Base-by-base conservation (phyloP, 2,888 invertebrate genomes). In the Himalopsyche japonica region DNA sequence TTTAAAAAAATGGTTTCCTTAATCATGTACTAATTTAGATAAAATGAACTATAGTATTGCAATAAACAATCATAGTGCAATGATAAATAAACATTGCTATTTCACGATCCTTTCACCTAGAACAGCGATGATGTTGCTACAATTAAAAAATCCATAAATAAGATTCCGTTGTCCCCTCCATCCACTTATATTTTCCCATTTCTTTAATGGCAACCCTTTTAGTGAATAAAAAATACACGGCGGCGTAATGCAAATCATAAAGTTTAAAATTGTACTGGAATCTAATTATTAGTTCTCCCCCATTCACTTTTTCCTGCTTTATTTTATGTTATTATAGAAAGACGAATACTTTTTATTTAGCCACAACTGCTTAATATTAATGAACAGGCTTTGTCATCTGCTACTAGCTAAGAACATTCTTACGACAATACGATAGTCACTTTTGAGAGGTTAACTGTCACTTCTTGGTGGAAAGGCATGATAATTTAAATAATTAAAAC, bases 191-290 rank as follows among this genome's bases (percentile, higher is more conserved):
- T 78, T 84, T 84, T 82, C 82, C 79, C 76, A 18, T 81, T 85
- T 83, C 82, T 83, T 83, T 86, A 85, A 86, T 86, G 86, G 85
- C 86, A 86, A 86, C 86, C 86, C 86, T 86, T 86, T 86, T 84
- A 86, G 49, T 82, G 79, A 79, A 70, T 79, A 84, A 82, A 79
- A 64, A 84, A 64, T 49, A 37, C 48, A 83, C 84, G 49, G 81
- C 81, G 47, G 48, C 70, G 80, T 83, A 86, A 86, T 86, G 85
- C 86, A 86, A 86, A 86, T 86, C 86, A 84, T 85, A 85, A 86
- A 86, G 83, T 86, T 86, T 86, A 82, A 86, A 86, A 86, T 85
- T 86, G 86, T 82, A 81, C 80, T 64, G 84, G 80, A 86, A 86
- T 85, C 86, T 86, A 86, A 86, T 86, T 86, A 82, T 85, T 81